Evolutionary conservation across 2,888 invertebrate genomes (phyloP).

Genomic region (Acanthosepion pharaonis): DNA sequence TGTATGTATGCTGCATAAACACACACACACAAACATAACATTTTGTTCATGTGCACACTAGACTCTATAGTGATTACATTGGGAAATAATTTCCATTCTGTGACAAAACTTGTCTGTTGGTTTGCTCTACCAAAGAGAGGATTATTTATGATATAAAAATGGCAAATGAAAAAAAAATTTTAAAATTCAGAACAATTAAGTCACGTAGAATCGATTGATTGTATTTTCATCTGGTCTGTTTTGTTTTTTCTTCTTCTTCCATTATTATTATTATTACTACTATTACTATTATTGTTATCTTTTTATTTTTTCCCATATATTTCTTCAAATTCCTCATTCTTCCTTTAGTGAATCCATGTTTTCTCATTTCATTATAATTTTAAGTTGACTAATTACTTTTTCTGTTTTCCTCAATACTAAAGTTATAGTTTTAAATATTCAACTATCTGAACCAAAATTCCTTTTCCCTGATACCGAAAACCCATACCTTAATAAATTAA

Average conservation of each 20-base stretch:
- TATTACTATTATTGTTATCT: background rate
- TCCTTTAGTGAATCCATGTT: conserved; percentile 8
- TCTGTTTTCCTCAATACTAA: conserved; percentile 21
- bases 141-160: background rate
- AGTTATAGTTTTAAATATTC: background rate
- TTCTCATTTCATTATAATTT: background rate
- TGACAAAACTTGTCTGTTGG: background rate
- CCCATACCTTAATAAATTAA: background rate
- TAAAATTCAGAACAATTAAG: background rate
- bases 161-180: background rate
- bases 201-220: background rate
- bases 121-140: conserved; percentile 33
- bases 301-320: conserved; percentile 25
- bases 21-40: background rate
- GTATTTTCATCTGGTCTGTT: conserved; percentile 33
- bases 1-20: background rate
- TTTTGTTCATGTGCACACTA: background rate
- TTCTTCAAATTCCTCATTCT: conserved; percentile 33
- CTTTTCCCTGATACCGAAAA: background rate
- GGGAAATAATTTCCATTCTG: background rate
- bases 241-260: background rate
- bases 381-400: background rate
- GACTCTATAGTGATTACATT: conserved; percentile 4
- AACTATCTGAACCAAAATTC: conserved; percentile 33
- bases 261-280: background rate